A percentile compares a stretch with the other conserved stretches of the same genome.
Conservation (phyloP, 2,888 invertebrate genomes). For the Steinernema hermaphroditum region DNA sequence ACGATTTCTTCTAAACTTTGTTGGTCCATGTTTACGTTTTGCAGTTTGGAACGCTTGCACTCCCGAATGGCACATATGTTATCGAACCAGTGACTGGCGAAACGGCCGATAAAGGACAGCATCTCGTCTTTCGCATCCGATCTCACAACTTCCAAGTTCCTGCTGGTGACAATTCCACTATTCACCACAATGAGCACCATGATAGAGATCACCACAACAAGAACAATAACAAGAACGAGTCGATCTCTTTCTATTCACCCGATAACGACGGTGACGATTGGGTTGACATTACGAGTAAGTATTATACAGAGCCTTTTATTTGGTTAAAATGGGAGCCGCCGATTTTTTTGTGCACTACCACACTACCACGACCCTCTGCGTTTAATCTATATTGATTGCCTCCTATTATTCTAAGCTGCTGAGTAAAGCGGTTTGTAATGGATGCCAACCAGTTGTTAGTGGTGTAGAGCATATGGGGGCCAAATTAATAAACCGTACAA, state of each 20-base stretch:
- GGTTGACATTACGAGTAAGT: conserved; percentile 34
- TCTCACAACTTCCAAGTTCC: conserved; percentile 14
- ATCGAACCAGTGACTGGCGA: conserved; percentile 52
- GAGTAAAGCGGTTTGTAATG: background rate
- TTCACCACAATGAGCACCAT: background rate
- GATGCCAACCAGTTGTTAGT: background rate
- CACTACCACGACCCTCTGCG: background rate
- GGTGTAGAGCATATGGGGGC: background rate
- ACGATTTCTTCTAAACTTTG: background rate
- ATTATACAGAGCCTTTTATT: background rate
- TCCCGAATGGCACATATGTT: conserved; percentile 58
- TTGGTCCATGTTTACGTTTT: conserved; percentile 31
- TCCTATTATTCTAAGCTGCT: conserved; percentile 1
- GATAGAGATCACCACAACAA: conserved; percentile 9
- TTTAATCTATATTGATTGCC: conserved; percentile 8
- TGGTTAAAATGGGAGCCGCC: background rate
- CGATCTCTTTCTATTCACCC: conserved; percentile 10
- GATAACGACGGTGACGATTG: conserved; percentile 33
- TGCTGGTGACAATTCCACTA: background rate
- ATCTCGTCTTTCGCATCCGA: conserved; percentile 24
- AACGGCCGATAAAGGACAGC: conserved; percentile 1
- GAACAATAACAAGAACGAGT: conserved; percentile 19
- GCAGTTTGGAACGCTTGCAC: conserved; percentile 61
- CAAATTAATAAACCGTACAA: background rate
- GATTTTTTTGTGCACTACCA: background rate